Evolutionary conservation across 2,888 invertebrate species (phyloP).

Genomic region (Drepana falcataria): DNA sequence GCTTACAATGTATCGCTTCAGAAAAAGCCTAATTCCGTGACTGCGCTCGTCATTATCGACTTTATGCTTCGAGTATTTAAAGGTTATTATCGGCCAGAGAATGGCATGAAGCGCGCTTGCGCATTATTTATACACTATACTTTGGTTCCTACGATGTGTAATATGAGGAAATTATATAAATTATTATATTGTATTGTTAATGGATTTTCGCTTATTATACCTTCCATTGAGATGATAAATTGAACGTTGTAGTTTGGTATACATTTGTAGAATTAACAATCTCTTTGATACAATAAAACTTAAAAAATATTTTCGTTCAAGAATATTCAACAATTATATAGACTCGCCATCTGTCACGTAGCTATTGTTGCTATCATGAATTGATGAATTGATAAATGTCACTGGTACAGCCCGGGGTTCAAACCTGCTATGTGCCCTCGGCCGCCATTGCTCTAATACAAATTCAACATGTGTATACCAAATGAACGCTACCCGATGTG

Average conservation of each 20-base stretch:
- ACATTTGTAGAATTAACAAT: constrained; percentile 7
- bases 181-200: constrained; percentile 15
- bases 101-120: background rate
- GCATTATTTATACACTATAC: constrained; percentile 23
- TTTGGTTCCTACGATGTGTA: constrained; percentile 59
- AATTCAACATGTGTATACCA: background rate
- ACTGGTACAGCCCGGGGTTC: too few relatives aligned
- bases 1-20: too few relatives aligned
- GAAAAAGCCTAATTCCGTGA: too few relatives aligned
- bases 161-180: constrained; percentile 43
- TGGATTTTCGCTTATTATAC: background rate
- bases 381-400: too few relatives aligned
- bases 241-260: constrained; percentile 15
- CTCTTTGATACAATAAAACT: too few relatives aligned
- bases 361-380: too few relatives aligned
- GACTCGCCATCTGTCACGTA: too few relatives aligned
- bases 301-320: too few relatives aligned
- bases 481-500: constrained; percentile 43
- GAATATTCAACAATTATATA: too few relatives aligned
- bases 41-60: background rate
- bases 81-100: background rate
- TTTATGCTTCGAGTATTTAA: background rate
- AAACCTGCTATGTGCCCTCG: too few relatives aligned
- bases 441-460: too few relatives aligned
- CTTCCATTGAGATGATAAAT: constrained; percentile 2